These are phyloP conservation scores for Drosophila borealis DNA, from an alignment of 2,888 invertebrate genomes.

Conservation along the genomic window DNA sequence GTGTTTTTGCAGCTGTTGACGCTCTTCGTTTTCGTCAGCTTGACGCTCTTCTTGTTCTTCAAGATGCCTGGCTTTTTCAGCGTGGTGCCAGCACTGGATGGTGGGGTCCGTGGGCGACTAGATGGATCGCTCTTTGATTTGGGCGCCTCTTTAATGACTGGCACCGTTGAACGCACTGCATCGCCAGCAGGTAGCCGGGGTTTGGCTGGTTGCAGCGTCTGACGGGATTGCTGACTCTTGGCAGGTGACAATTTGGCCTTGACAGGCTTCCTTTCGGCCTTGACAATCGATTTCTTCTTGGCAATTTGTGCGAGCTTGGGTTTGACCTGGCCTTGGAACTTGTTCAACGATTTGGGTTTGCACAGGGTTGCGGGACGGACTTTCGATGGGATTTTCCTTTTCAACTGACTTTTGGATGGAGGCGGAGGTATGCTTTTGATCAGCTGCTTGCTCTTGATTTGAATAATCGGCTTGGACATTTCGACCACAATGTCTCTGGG, in stretches of 20 bases:
- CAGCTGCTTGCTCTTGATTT: neutral
- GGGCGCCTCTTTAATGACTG: neutral
- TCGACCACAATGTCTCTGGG: constrained; percentile 23
- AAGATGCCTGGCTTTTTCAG: neutral
- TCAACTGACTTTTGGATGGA: neutral
- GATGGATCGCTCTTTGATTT: neutral
- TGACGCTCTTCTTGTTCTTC: neutral
- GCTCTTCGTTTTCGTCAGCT: constrained; percentile 1
- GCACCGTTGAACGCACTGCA: neutral
- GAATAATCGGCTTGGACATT: neutral
- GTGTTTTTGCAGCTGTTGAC: neutral
- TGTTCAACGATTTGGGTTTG: neutral
- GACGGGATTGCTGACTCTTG: neutral
- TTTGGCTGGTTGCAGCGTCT: neutral
- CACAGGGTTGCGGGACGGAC: neutral
- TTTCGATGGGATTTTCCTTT: neutral
- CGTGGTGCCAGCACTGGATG: too few relatives aligned
- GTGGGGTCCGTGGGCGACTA: neutral
- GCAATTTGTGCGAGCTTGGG: neutral
- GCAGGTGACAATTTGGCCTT: neutral
- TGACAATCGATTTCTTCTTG: neutral
- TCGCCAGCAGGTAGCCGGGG: neutral
- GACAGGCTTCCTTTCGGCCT: neutral
- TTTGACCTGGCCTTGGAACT: neutral
- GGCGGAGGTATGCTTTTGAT: neutral